phyloP scores from a whole-genome alignment of 2,888 invertebrate species.

The Eupithecia inturbata region DNA sequence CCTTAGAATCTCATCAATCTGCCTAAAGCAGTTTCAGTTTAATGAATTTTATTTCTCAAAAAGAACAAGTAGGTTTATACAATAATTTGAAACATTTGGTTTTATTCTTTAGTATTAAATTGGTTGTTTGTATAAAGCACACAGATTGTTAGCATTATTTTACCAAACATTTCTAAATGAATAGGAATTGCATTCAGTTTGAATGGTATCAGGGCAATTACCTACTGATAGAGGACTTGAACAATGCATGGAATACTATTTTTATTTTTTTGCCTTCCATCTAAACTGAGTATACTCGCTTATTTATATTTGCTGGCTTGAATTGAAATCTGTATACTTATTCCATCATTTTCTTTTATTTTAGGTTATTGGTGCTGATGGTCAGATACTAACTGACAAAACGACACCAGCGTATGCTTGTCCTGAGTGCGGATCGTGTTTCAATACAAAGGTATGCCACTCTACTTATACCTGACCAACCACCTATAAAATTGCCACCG shows the following conservation, averaged over 20 bases:
- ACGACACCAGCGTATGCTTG: slow-evolving; percentile 73
- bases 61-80: no score
- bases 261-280: background rate
- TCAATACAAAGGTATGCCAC: slow-evolving; percentile 75
- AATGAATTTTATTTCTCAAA: no score
- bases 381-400: slow-evolving; percentile 75
- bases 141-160: background rate
- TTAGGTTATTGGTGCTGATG: slow-evolving; percentile 78
- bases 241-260: background rate
- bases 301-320: background rate
- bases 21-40: no score
- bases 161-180: background rate
- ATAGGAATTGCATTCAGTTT: background rate
- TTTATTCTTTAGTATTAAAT: background rate
- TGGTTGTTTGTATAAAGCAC: background rate
- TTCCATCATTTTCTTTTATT: slow-evolving; percentile 3
- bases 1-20: no score
- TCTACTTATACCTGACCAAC: background rate
- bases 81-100: no score
- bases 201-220: background rate
- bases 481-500: background rate
- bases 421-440: slow-evolving; percentile 81
- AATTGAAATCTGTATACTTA: background rate
- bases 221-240: background rate
- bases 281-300: background rate